phyloP scores from a whole-genome alignment of 2,113 vertebrate species.

The Gopherus evgoodei region DNA sequence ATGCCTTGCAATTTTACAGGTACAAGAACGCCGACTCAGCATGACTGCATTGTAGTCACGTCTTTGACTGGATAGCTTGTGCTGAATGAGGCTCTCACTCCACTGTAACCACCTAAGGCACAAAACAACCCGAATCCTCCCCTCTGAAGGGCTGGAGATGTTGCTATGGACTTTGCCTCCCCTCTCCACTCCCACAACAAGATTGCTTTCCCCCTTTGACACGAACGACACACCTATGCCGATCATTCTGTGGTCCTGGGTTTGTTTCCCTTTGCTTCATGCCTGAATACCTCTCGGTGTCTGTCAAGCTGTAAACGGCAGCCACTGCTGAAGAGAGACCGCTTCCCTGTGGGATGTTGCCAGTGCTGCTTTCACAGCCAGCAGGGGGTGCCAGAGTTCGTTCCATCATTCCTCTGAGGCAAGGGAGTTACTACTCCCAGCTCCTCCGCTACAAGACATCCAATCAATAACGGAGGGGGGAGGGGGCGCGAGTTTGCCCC shows the following conservation, averaged over 20 bases:
- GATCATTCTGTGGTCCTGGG: not conserved
- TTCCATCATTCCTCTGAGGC: not conserved
- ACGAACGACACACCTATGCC: not conserved
- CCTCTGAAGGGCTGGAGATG: not conserved
- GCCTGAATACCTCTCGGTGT: not conserved
- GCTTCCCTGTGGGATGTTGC: not conserved
- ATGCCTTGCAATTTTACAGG: not conserved
- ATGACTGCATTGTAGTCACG: not conserved
- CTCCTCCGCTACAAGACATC: not conserved
- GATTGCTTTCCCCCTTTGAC: not conserved
- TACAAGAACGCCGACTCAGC: not conserved
- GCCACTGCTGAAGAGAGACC: not conserved
- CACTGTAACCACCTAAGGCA: slow-evolving; percentile 68
- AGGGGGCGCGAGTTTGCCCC: not conserved
- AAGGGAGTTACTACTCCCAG: not conserved
- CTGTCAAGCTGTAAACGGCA: not conserved
- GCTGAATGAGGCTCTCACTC: slow-evolving; percentile 15
- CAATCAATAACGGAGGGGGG: not conserved
- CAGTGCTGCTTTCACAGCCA: not conserved
- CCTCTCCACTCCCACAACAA: not conserved
- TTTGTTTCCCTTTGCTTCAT: slow-evolving; percentile 48
- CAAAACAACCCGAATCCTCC: slow-evolving; percentile 28
- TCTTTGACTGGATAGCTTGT: not conserved
- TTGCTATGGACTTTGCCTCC: not conserved
- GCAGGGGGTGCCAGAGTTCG: not conserved